Evolutionary conservation across 1,140 invertebrate species (phyloP).

Genomic region (Liolophura sinensis): DNA sequence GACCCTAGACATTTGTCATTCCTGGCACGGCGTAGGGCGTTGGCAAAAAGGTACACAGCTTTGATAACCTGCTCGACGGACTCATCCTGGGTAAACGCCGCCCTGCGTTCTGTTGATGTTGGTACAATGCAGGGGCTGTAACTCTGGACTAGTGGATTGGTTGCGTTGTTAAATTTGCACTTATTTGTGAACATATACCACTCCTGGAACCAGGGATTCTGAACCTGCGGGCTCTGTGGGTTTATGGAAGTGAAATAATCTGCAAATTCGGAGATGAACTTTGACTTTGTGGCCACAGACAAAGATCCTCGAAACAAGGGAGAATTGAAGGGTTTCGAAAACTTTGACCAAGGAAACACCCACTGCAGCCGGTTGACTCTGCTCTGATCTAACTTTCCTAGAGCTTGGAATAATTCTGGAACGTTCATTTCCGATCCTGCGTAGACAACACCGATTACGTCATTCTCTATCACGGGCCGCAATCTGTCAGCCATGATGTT

Average conservation of each 20-base stretch:
- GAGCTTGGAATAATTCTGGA: constrained; percentile 16
- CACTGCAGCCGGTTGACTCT: constrained; percentile 33
- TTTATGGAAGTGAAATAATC: constrained; percentile 46
- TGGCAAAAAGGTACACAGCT: constrained; percentile 41
- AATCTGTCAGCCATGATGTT: constrained; percentile 17
- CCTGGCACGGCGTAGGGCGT: constrained; percentile 29
- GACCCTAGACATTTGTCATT: constrained; percentile 17
- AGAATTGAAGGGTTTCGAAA: constrained; percentile 23
- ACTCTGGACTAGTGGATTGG: constrained; percentile 3
- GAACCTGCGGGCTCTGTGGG: constrained; percentile 25
- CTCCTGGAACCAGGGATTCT: constrained; percentile 57
- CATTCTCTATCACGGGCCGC: constrained; percentile 13
- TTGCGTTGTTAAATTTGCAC: constrained; percentile 26
- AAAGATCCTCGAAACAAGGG: constrained; percentile 35
- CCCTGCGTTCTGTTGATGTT: constrained; percentile 9
- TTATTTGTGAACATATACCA: constrained; percentile 51
- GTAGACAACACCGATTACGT: constrained; percentile 30
- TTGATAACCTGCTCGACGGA: constrained; percentile 35
- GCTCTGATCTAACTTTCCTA: constrained; percentile 17
- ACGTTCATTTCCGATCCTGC: constrained; percentile 20
- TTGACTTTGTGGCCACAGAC: constrained; percentile 29
- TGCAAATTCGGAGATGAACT: constrained; percentile 33
- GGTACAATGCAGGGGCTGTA: neutral
- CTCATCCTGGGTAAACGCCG: constrained; percentile 17
- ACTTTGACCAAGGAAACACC: constrained; percentile 31